Conservation (phyloP, 1,140 invertebrate species). For the Frieseomelitta varia region DNA sequence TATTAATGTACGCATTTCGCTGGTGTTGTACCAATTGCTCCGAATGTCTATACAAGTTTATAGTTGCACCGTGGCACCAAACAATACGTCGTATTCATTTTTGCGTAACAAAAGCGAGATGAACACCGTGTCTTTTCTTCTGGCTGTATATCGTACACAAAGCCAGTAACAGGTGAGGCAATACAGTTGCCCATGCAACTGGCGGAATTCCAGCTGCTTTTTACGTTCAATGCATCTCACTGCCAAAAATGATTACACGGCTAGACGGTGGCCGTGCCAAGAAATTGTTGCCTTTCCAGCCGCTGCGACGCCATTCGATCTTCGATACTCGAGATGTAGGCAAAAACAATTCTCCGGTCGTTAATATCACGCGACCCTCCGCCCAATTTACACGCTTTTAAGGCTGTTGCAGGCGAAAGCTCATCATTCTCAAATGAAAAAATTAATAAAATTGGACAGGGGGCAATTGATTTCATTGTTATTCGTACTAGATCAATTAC, state of each 20-base stretch:
- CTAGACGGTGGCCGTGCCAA: slow-evolving; percentile 58
- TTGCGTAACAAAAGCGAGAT: background rate
- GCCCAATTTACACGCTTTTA: no score
- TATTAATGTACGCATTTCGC: background rate
- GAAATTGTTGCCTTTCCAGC: slow-evolving; percentile 25
- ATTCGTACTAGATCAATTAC: no score
- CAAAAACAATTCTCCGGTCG: slow-evolving; percentile 17
- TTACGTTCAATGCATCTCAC: slow-evolving; percentile 32
- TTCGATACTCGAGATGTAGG: background rate
- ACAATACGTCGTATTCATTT: background rate
- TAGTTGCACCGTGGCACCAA: background rate
- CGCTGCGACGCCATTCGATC: slow-evolving; percentile 12
- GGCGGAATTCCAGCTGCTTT: slow-evolving; percentile 53
- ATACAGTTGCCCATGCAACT: slow-evolving; percentile 40
- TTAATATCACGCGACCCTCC: background rate
- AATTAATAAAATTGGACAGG: no score
- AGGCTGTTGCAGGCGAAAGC: no score
- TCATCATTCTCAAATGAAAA: no score
- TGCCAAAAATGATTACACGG: slow-evolving; percentile 68
- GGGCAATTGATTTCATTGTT: no score
- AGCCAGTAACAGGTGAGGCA: slow-evolving; percentile 60
- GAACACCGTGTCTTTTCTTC: slow-evolving; percentile 15
- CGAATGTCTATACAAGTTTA: background rate
- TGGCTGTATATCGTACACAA: slow-evolving; percentile 30
- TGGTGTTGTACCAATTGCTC: background rate